Base-by-base conservation (phyloP, 2,797 vertebrate species). In the Remorina albescens region DNA sequence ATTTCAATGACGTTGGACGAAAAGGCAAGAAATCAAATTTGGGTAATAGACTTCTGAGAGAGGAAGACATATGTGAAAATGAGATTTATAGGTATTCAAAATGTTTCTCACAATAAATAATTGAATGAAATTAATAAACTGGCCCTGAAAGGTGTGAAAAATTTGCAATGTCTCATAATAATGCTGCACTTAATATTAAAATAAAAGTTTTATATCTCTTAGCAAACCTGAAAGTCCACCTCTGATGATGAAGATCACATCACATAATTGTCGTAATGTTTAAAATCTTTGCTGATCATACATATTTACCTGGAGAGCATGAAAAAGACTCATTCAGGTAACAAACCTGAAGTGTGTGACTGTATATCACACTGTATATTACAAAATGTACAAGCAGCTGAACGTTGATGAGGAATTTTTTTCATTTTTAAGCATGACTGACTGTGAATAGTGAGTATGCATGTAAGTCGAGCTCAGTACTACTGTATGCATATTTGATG, bases 401-500 rank as follows among this genome's bases (percentile, higher is more conserved):
- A 71, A 49, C 65, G 9, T 47, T 58, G 36, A 51, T 25, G 47
- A 26, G 16, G 42, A 44, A 8, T 46, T 2, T 3, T 36, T 59
- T 25, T 70, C 8, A 36, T 60, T 73, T 32, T 63, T 0, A 0
- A 47, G 25, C 42, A 15, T 18, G 32, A 42, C 46, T 62, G 12
- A 51, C n/a, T n/a, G n/a, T n/a, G n/a, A 62, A 44, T 50, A 30
- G 7, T 67, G 60, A 58, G 69, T 68, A 68, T 78, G 58, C 21
- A 72, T 61, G 11, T 50, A 2, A 23, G 60, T 62, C 46, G 57
- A 72, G n/a, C 42, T 62, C 55, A 41, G 37, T 58, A 39, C 44
- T 63, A 69, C 62, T 56, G 36, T 59, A 21, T 68, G 64, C 49
- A 76, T 72, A 66, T 46, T 47, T 77, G 28, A 86, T 84, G 36